A percentile compares a stretch with the other conserved stretches of the same genome.
Evolutionary conservation across 1,140 invertebrate genomes (phyloP).

Genomic region (Pseudoatta argentina): DNA sequence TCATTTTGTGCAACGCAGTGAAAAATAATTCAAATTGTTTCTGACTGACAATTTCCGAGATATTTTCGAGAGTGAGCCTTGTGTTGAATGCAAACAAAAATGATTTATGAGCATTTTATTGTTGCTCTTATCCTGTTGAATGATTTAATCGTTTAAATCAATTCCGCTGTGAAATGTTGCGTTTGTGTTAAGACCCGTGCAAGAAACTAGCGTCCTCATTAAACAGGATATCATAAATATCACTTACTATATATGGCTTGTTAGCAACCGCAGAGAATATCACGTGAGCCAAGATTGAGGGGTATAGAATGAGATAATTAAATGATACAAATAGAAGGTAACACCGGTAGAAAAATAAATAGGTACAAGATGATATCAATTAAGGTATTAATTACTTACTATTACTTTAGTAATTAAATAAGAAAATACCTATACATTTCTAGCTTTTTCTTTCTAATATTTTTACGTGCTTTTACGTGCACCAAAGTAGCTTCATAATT

Average conservation of each 20-base stretch:
- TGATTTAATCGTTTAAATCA: conserved; percentile 51
- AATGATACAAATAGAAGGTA: conserved; percentile 33
- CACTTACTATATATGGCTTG: conserved; percentile 75
- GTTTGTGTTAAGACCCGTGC: not conserved
- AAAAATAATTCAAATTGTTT: conserved; percentile 29
- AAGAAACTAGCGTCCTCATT: conserved; percentile 77
- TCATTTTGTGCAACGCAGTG: not conserved
- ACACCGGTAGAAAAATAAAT: conserved; percentile 20
- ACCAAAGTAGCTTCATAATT: not conserved
- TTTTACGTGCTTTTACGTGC: not conserved
- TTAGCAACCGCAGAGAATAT: conserved; percentile 78
- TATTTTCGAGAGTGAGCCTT: conserved; percentile 27
- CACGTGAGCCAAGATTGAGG: conserved; percentile 68
- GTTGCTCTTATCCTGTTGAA: conserved; percentile 43
- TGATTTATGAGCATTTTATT: conserved; percentile 58
- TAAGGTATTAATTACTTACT: not conserved
- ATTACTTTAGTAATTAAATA: not conserved
- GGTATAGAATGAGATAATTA: conserved; percentile 77
- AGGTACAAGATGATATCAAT: not conserved
- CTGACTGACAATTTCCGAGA: conserved; percentile 32
- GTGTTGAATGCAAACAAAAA: conserved; percentile 34
- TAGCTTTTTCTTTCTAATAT: not conserved
- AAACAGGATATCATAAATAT: conserved; percentile 79
- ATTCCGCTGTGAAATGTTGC: conserved; percentile 17
- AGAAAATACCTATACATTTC: not conserved